Conservation (phyloP, 1,140 invertebrate species). For the Diabrotica virgifera region DNA sequence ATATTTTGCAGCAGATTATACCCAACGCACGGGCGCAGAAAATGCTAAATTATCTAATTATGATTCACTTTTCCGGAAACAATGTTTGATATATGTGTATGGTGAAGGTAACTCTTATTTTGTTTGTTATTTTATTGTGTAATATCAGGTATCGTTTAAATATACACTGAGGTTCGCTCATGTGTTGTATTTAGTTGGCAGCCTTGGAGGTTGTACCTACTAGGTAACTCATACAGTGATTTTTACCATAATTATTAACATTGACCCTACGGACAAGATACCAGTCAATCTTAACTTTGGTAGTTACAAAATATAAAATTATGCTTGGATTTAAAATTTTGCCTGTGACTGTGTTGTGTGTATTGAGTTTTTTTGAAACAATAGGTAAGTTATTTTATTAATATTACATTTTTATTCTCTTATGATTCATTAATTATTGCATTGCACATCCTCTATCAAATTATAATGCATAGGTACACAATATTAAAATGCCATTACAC, state of each 20-base stretch:
- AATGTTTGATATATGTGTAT: slow-evolving; percentile 1
- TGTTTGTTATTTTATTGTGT: not conserved
- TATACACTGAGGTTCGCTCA: not conserved
- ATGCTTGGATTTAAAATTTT: not conserved
- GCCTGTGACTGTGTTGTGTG: not conserved
- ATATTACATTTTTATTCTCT: not conserved
- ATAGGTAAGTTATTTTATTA: not conserved
- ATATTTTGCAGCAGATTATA: too few relatives aligned
- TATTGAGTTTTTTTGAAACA: not conserved
- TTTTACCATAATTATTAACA: not conserved
- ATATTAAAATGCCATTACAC: not conserved
- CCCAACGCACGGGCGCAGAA: too few relatives aligned
- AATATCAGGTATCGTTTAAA: not conserved
- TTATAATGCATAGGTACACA: not conserved
- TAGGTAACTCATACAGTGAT: not conserved
- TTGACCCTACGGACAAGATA: not conserved
- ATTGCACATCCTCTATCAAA: too few relatives aligned
- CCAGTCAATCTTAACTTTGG: not conserved
- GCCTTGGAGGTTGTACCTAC: slow-evolving; percentile 1
- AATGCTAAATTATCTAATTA: not conserved
- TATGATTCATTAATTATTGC: not conserved
- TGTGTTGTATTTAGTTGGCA: not conserved
- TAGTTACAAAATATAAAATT: not conserved
- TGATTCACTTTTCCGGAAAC: not conserved
- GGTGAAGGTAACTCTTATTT: not conserved